phyloP scores from a whole-genome alignment of 35 echinoderm and acorn worm species.

The Apostichopus parvimensis region DNA sequence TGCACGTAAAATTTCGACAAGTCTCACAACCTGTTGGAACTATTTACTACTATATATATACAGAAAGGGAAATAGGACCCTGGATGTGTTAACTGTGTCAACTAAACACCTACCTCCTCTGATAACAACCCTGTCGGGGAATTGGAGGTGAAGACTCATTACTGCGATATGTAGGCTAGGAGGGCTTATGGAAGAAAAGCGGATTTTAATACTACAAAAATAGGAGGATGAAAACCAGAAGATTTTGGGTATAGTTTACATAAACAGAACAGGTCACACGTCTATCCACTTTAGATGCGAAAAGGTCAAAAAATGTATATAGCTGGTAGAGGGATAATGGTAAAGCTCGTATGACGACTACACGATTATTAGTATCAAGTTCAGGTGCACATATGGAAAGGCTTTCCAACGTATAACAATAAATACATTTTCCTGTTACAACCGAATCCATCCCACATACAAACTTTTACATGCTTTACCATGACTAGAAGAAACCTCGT shows the following conservation, averaged over 20 bases:
- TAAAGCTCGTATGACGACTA: too few relatives aligned
- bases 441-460: too few relatives aligned
- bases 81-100: slow-evolving; percentile 31
- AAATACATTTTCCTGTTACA: too few relatives aligned
- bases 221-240: background rate
- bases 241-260: background rate
- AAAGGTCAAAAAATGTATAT: background rate
- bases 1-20: too few relatives aligned
- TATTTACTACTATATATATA: too few relatives aligned
- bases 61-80: background rate
- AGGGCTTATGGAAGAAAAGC: background rate
- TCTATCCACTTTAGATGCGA: background rate
- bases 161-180: background rate
- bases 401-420: too few relatives aligned
- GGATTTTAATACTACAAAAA: background rate
- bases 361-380: too few relatives aligned
- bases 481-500: too few relatives aligned
- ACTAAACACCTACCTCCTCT: slow-evolving; percentile 8
- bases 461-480: too few relatives aligned
- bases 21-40: too few relatives aligned
- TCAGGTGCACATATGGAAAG: too few relatives aligned
- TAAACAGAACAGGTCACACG: background rate
- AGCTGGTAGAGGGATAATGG: too few relatives aligned
- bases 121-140: background rate
- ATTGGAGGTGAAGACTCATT: background rate